Base-by-base conservation (phyloP, 2,113 vertebrate species). In the Sinocyclocheilus anshuiensis region DNA sequence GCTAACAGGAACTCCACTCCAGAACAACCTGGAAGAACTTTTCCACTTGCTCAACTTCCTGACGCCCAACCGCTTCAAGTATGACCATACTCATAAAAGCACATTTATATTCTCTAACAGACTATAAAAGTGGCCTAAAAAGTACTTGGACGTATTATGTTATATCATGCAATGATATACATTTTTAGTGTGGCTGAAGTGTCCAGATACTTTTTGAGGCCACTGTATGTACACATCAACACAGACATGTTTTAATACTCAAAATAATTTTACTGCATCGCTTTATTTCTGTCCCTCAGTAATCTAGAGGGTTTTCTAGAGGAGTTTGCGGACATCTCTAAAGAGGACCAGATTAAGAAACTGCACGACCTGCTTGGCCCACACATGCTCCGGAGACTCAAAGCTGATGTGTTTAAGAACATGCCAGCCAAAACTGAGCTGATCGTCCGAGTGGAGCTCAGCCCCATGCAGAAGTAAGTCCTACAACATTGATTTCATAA, bases 311-410 rank as follows among this genome's bases (percentile, higher is more conserved):
- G 97, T 1, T 98, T 98, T 92, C 92, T 99, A 91, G 97, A 98
- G 86, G 97, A 99, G 88, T 99, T 99, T 77, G 97, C 97, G 0
- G 97, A 99, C 93, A 98, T 99, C 92, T 98, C 97, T 90, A 98
- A 99, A 92, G 97, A 99, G 90, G 97, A 99, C 90, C 97, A 98
- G 93, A 99, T 99, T 90, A 98, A 99, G 92, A 98, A 98, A 92
- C 94, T 99, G 39, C 97, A 98, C 2, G 97, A 99, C 87, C 94
- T 98, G 13, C 93, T 98, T 91, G 97, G 97, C 0, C 97, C 97
- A 42, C 97, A 98, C 93, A 97, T 98, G 96, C 92, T 98, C 76
- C 93, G 97, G n/a, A 92, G 97, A 65, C 96, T 99, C 74, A 99
- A 99, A 92, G 97, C 97, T 0, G 97, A 99, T 0, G 97, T 99